Evolutionary conservation across 2,797 vertebrate species (phyloP), one percentile per base, ranked within the genome.

Genomic region (Tokudaia muenninki): DNA sequence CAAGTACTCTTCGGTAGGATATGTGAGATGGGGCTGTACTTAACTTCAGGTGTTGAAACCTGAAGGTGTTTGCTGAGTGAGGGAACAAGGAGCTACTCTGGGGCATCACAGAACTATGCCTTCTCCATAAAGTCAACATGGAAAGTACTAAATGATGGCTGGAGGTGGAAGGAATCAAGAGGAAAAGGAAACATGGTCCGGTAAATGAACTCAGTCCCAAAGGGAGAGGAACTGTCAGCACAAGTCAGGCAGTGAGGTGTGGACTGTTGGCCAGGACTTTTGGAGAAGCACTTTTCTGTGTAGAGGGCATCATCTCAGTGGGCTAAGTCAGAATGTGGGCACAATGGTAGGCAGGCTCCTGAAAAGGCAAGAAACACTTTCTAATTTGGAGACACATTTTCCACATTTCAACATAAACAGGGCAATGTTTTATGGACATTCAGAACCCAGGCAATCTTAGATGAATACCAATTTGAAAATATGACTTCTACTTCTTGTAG

Each of bases 261-360:
- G 44, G 80, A 63, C 10, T 0, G 0, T 34, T 34, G 37, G 12
- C 24, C 0, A 2, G 22, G 41, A 24, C 29, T 70, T 77, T 26
- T 12, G 26, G 31, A 44, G 3, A 52, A 37, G 22, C 0, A 2
- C n/a, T 0, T 11, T 21, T 5, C 4, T 1, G n/a, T 22, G 4
- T 10, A 55, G 63, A 34, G 19, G 26, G 13, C 19, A 6, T 22
- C 3, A 13, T 21, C 31, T 29, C 1, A 0, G 31, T 0, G 19
- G 26, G 44, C 3, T 0, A 26, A 55, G 41, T 31, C 57, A 19
- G 1, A 0, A 0, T 8, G 59, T 65, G 3, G 50, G 22, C 26
- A 11, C 1, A 0, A n/a, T 0, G 0, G 34, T 12, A 16, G 57
- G 6, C 0, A 0, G 24, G 47, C 44, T 52, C 21, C 4, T 21